Percentiles rank a stretch among this genome's conserved stretches.
Conservation (phyloP, 2,797 vertebrate species). For the Hoplostethus atlanticus region DNA sequence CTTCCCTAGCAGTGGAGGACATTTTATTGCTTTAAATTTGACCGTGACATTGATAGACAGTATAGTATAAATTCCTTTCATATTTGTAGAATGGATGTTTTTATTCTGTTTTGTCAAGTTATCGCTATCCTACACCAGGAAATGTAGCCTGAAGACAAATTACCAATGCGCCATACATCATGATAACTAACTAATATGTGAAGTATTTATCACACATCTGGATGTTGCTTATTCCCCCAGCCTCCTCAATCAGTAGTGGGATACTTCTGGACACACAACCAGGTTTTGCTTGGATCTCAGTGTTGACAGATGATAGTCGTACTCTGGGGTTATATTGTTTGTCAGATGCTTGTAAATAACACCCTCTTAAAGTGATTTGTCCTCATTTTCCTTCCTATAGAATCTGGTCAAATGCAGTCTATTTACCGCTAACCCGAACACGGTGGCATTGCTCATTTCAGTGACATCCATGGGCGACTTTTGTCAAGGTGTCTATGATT, state of each 20-base stretch:
- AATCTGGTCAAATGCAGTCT: constrained; percentile 10
- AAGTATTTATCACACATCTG: constrained; percentile 4
- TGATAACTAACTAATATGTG: background rate
- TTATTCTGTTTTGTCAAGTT: background rate
- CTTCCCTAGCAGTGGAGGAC: too few species aligned
- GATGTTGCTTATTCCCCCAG: background rate
- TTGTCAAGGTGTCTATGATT: constrained; percentile 50
- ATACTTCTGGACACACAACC: constrained; percentile 3
- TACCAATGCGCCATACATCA: background rate
- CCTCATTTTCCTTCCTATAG: constrained; percentile 33
- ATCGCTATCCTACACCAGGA: too few species aligned
- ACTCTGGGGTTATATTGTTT: constrained; percentile 19
- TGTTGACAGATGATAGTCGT: constrained; percentile 33
- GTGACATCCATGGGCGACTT: constrained; percentile 25
- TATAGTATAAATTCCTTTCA: background rate
- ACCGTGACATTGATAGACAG: too few species aligned
- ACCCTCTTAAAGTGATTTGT: constrained; percentile 35
- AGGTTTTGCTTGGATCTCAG: constrained; percentile 15
- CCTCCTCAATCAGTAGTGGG: background rate
- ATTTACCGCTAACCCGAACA: background rate
- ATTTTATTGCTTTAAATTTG: too few species aligned
- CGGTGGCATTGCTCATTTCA: constrained; percentile 2
- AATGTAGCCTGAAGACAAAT: too few species aligned
- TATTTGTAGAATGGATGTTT: background rate
- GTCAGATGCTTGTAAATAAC: constrained; percentile 44